Evolutionary conservation across 2,113 vertebrate genomes (phyloP).

Genomic region (Trichechus manatus): DNA sequence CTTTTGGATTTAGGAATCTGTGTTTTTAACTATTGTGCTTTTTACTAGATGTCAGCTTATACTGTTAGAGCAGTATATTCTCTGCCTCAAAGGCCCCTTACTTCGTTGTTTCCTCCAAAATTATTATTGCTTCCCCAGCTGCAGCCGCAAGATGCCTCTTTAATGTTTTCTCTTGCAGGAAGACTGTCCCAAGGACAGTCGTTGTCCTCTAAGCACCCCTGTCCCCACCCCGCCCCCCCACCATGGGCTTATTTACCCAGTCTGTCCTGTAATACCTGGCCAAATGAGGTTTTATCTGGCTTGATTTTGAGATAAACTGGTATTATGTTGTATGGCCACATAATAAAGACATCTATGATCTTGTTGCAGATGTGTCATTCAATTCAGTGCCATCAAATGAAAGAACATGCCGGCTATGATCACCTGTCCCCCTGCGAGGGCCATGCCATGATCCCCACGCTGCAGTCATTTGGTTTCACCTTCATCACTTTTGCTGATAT

Average conservation of each 20-base stretch:
- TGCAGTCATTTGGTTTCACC: not conserved
- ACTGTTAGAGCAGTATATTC: not conserved
- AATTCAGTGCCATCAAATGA: not conserved
- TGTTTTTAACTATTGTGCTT: not conserved
- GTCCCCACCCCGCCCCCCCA: not conserved
- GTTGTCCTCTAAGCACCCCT: not conserved
- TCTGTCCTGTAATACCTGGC: not conserved
- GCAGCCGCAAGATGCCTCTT: not conserved
- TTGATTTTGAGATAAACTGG: not conserved
- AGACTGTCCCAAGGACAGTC: not conserved
- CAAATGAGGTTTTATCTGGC: not conserved
- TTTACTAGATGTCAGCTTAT: not conserved
- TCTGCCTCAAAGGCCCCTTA: not conserved
- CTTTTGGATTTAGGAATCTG: not conserved
- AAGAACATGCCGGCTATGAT: not conserved
- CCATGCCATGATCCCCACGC: not conserved
- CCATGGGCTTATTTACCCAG: not conserved
- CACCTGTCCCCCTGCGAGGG: not conserved
- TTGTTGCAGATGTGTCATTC: not conserved
- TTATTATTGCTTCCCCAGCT: not conserved
- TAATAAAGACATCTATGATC: not conserved
- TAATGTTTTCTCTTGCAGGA: not conserved
- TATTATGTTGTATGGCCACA: not conserved
- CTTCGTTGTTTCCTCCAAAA: not conserved
- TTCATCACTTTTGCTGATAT: conserved; percentile 3